phyloP scores from a whole-genome alignment of 2,888 invertebrate species.

The Acrocera orbiculus region DNA sequence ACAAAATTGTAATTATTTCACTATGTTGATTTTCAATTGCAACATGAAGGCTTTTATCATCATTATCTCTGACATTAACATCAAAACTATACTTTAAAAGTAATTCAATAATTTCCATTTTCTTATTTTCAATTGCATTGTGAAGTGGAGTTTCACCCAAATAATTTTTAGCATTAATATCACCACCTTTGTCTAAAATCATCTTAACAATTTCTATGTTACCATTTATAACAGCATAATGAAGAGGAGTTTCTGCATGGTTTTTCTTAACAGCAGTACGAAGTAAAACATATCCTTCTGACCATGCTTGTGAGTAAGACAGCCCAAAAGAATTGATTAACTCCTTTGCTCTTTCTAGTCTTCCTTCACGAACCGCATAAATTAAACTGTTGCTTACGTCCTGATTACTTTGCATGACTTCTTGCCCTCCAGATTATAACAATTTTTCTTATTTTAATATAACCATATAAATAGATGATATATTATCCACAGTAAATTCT shows the following conservation, averaged over 20 bases:
- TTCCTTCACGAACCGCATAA: no score
- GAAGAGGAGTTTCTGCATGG: conserved; percentile 70
- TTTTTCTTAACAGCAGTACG: no score
- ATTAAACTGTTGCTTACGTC: no score
- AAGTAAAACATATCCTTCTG: no score
- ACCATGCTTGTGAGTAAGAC: no score
- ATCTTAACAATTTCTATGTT: conserved; percentile 50
- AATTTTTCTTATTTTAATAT: no score
- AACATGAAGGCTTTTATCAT: conserved; percentile 79
- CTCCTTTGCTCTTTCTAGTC: no score
- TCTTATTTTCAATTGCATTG: conserved; percentile 72
- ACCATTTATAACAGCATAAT: conserved; percentile 59
- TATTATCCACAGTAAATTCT: no score
- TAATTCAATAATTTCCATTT: conserved; percentile 76
- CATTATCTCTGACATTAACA: conserved; percentile 69
- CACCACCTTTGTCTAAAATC: conserved; percentile 48
- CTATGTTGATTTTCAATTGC: conserved; percentile 86
- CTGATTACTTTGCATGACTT: no score
- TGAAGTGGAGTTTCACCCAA: conserved; percentile 61
- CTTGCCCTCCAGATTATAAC: no score
- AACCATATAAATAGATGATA: no score
- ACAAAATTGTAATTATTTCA: conserved; percentile 64
- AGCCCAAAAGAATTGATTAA: no score
- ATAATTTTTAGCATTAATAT: conserved; percentile 62
- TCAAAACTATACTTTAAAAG: conserved; percentile 85